These are phyloP conservation scores for Heliconius hermathena DNA, from an alignment of 1,140 invertebrate species.

Conservation along the genomic window DNA sequence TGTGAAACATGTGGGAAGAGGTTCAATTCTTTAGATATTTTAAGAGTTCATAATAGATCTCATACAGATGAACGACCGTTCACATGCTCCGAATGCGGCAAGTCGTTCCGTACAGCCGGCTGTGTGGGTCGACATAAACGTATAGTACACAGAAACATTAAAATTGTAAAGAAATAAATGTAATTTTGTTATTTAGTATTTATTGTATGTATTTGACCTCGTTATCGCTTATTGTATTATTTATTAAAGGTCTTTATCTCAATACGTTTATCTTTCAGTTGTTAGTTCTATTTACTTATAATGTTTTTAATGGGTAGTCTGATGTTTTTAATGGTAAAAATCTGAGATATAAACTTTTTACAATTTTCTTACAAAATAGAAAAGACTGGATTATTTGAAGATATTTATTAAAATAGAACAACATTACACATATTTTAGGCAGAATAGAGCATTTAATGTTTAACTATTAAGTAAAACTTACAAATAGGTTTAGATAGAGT, in stretches of 20 bases:
- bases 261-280: conserved; percentile 31
- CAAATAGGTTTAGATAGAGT: too few relatives aligned
- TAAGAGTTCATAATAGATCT: conserved; percentile 88
- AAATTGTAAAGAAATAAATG: conserved; percentile 47
- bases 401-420: too few relatives aligned
- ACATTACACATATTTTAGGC: too few relatives aligned
- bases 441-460: too few relatives aligned
- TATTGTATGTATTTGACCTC: conserved; percentile 39
- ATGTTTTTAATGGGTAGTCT: not conserved
- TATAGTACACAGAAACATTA: conserved; percentile 61
- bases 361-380: too few relatives aligned
- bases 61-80: conserved; percentile 87
- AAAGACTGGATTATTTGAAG: too few relatives aligned
- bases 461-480: too few relatives aligned
- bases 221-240: conserved; percentile 46
- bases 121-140: conserved; percentile 76
- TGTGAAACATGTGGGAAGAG: conserved; percentile 82
- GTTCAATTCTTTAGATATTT: conserved; percentile 79
- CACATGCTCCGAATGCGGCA: conserved; percentile 82
- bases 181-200: conserved; percentile 43
- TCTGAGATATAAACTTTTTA: too few relatives aligned
- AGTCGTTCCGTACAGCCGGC: conserved; percentile 75
- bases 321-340: not conserved
- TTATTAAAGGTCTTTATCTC: conserved; percentile 48
- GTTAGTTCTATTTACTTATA: not conserved